Evolutionary conservation across 2,113 vertebrate species (phyloP).

Genomic region (Myxocyprinus asiaticus): DNA sequence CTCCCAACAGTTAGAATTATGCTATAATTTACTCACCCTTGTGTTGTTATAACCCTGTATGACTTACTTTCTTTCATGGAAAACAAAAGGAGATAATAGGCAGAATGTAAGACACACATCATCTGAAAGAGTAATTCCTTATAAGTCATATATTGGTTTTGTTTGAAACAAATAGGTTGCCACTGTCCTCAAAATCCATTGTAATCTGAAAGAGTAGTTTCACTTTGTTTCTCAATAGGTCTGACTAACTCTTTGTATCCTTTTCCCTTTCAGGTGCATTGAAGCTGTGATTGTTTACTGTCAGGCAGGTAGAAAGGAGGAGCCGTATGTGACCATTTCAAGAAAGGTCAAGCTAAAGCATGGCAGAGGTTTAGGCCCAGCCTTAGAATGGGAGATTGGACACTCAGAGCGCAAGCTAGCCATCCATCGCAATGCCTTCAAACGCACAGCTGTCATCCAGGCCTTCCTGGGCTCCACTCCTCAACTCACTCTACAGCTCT

Average conservation of each 20-base stretch:
- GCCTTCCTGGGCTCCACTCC: conserved; percentile 96
- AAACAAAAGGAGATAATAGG: no score
- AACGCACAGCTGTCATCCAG: conserved; percentile 91
- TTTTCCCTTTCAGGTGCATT: conserved; percentile 80
- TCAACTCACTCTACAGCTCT: conserved; percentile 94
- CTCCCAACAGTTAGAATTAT: no score
- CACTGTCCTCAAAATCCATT: no score
- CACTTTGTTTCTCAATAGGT: background rate
- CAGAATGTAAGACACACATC: no score
- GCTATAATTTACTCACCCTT: no score
- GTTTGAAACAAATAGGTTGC: no score
- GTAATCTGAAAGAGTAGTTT: background rate
- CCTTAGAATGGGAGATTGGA: conserved; percentile 90
- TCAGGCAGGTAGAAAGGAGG: conserved; percentile 81
- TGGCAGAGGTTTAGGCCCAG: conserved; percentile 69
- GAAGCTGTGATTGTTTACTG: conserved; percentile 88
- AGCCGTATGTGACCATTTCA: conserved; percentile 88
- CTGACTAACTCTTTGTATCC: background rate
- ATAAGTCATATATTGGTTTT: no score
- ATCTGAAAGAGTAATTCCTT: no score
- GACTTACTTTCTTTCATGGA: no score
- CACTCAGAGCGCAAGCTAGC: conserved; percentile 84
- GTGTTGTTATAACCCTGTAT: no score
- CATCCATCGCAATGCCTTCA: conserved; percentile 91
- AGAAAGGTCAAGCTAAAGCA: conserved; percentile 85